phyloP scores from a whole-genome alignment of 2,113 vertebrate species.

The Motacilla tschutschensis region DNA sequence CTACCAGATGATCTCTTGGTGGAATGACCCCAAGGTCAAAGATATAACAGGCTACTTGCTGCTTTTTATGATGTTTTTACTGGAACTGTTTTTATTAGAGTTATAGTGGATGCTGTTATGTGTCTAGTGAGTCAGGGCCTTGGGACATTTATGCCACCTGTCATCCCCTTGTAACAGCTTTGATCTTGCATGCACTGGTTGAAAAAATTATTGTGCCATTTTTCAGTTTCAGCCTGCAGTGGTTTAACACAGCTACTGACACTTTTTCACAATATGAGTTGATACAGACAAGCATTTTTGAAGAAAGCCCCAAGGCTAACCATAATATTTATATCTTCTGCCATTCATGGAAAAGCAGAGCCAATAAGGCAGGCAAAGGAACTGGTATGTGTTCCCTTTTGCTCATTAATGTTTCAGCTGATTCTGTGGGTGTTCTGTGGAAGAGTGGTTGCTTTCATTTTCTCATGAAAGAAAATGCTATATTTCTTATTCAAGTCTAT shows the following conservation, averaged over 20 bases:
- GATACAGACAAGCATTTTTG: slow-evolving; percentile 68
- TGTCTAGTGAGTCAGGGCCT: slow-evolving; percentile 31
- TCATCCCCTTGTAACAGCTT: slow-evolving; percentile 60
- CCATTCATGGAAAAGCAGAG: slow-evolving; percentile 53
- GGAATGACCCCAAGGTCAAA: slow-evolving; percentile 14
- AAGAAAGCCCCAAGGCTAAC: slow-evolving; percentile 65
- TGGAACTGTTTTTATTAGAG: slow-evolving; percentile 36
- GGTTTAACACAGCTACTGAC: slow-evolving; percentile 56
- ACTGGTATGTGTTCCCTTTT: slow-evolving; percentile 33
- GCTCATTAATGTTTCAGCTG: slow-evolving; percentile 62
- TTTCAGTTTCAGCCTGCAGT: slow-evolving; percentile 64
- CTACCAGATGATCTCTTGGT: slow-evolving; percentile 10
- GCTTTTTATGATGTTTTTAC: background rate
- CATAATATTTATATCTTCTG: slow-evolving; percentile 70
- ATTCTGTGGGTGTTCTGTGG: slow-evolving; percentile 49
- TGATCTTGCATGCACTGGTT: slow-evolving; percentile 56
- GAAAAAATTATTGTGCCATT: slow-evolving; percentile 66
- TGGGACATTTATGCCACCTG: slow-evolving; percentile 51
- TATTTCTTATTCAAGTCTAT: slow-evolving; percentile 49
- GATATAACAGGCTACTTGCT: slow-evolving; percentile 23
- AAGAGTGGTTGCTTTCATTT: slow-evolving; percentile 63
- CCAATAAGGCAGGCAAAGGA: slow-evolving; percentile 57
- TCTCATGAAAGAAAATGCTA: slow-evolving; percentile 25
- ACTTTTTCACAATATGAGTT: slow-evolving; percentile 60
- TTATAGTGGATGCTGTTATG: slow-evolving; percentile 12